Conservation (phyloP, 2,113 vertebrate species). For the Mesitornis unicolor region DNA sequence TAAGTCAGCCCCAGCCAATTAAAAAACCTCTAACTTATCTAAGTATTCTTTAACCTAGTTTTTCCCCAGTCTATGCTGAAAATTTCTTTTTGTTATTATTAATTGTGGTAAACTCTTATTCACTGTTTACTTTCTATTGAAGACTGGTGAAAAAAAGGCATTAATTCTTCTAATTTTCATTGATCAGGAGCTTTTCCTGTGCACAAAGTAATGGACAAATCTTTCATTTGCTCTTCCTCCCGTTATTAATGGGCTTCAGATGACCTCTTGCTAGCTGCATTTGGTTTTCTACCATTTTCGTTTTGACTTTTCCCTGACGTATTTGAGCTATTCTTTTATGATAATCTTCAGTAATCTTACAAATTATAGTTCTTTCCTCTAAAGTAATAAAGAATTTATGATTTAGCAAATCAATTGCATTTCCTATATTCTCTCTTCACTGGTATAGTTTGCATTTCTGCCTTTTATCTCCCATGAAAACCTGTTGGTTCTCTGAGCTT, state of each 20-base stretch:
- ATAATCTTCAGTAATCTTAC: background rate
- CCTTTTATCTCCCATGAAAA: background rate
- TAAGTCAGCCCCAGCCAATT: background rate
- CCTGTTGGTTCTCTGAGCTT: background rate
- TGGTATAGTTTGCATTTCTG: background rate
- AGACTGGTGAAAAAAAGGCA: background rate
- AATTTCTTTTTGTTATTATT: background rate
- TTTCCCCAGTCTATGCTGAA: background rate
- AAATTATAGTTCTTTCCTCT: background rate
- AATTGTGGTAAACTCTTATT: background rate
- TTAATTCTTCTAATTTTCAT: background rate
- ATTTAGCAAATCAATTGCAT: background rate
- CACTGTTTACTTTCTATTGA: background rate
- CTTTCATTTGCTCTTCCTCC: background rate
- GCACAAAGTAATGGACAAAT: background rate
- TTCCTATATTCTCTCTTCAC: background rate
- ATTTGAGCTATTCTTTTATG: background rate
- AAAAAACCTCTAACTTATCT: background rate
- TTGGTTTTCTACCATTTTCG: background rate
- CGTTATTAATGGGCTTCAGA: accelerated
- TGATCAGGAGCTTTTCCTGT: background rate
- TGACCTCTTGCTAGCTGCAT: background rate
- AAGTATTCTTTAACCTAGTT: too few relatives aligned
- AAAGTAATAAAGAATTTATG: background rate
- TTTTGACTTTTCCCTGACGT: background rate